Evolutionary conservation across 2,797 vertebrate species (phyloP), one percentile per base, ranked within the genome.

Genomic region (Adrianichthys oophorus): DNA sequence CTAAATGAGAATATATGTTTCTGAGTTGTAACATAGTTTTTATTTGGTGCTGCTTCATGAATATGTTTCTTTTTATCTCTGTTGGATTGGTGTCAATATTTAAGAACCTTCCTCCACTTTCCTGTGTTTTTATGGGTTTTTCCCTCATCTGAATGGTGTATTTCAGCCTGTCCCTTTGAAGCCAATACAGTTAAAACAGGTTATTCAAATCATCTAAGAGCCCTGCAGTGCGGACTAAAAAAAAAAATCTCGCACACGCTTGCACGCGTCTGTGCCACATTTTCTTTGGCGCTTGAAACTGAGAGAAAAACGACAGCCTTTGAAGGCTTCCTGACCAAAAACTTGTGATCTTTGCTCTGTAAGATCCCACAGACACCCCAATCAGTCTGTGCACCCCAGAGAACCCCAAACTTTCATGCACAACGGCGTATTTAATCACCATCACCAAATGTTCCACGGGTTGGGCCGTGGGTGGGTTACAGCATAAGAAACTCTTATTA

Each of bases 151-250:
- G 65, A 78, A 67, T 62, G 58, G 50, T 50, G 21, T 67, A 26
- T 65, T 76, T 83, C 57, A 77, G 51, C 52, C 5, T 65, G 65
- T 67, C 72, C 48, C 76, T 87, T 87, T 89, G 85, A 85, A 86
- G 76, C 15, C 16, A 54, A 59, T 62, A 62, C 70, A 76, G 80
- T 71, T 85, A 68, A 80, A 78, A 78, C 73, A 83, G 77, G 56
- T 66, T 82, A 82, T 88, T 84, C 74, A 81, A 82, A 88, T 83
- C 29, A 76, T 79, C 68, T 68, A 62, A 81, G 73, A 42, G 62
- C 47, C 53, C 62, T 15, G 58, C 71, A 24, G 65, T 50, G 55
- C 16, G 54, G 52, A 71, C 59, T 62, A 63, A 55, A 45, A 69
- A 56, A 53, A 71, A 32, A 51, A 57, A 65, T 49, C 52, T 53